These are phyloP conservation scores for Cisticola juncidis DNA, from an alignment of 2,113 vertebrate species.

Conservation along the genomic window DNA sequence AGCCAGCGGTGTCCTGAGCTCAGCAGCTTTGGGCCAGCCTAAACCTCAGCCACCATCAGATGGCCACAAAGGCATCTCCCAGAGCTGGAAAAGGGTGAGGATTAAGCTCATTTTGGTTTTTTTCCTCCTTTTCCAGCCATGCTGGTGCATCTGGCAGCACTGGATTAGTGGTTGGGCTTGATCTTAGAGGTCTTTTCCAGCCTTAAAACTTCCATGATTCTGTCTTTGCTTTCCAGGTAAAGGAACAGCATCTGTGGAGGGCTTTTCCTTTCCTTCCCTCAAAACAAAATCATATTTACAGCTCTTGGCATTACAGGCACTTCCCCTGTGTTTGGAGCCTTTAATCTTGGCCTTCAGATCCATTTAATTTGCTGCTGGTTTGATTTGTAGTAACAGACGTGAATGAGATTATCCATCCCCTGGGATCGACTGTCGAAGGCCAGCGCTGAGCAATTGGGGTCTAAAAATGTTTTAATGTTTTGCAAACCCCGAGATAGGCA, in stretches of 20 bases:
- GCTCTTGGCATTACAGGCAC: neutral
- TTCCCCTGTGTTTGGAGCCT: neutral
- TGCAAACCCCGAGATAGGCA: neutral
- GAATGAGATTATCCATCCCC: slow-evolving; percentile 20
- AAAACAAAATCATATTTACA: fast-evolving
- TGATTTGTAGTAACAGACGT: neutral
- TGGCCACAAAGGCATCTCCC: fast-evolving
- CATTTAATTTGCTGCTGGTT: slow-evolving; percentile 4
- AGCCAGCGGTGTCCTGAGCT: neutral
- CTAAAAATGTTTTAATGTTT: neutral
- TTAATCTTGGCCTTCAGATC: slow-evolving; percentile 11
- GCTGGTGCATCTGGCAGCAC: fast-evolving
- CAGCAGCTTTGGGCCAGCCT: neutral
- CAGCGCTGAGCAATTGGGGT: neutral
- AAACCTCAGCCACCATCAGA: neutral
- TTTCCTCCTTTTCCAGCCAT: neutral
- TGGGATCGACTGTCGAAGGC: neutral
- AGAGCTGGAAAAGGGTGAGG: neutral
- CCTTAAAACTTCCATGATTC: neutral
- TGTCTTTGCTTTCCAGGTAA: neutral
- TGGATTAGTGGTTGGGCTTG: neutral
- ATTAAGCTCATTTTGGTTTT: neutral
- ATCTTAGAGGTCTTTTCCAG: neutral
- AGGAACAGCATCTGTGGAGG: neutral
- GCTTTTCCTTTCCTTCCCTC: neutral